These are phyloP conservation scores for Agonopterix heracliana DNA, from an alignment of 2,888 invertebrate species.

Conservation along the genomic window DNA sequence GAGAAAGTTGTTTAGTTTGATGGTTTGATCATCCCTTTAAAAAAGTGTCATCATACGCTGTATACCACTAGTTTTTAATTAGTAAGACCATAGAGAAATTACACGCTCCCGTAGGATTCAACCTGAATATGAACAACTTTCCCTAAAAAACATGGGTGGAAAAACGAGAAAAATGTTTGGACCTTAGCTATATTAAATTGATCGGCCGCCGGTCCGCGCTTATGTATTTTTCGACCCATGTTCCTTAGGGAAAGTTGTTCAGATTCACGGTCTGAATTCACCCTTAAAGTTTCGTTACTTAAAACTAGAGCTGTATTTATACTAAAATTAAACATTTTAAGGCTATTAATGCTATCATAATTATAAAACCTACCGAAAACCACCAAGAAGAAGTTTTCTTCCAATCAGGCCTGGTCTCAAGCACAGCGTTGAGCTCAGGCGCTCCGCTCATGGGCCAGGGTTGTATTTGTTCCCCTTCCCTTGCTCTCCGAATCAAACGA, in stretches of 20 bases:
- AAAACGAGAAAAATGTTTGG: no score
- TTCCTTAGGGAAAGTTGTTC: neutral
- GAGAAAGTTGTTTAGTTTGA: no score
- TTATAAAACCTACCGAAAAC: slow-evolving; percentile 17
- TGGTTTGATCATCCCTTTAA: no score
- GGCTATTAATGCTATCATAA: neutral
- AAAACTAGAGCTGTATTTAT: neutral
- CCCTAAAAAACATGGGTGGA: no score
- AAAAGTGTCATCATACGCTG: no score
- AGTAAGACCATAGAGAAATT: no score
- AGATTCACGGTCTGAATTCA: no score
- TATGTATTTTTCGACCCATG: neutral
- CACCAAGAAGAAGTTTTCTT: slow-evolving; percentile 9
- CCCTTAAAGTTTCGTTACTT: neutral
- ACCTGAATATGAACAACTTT: no score
- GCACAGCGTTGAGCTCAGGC: slow-evolving; percentile 18
- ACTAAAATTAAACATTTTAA: neutral
- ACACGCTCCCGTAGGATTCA: no score
- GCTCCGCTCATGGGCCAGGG: slow-evolving; percentile 20
- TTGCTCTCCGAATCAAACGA: slow-evolving; percentile 19
- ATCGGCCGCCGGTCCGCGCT: no score
- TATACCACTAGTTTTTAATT: no score
- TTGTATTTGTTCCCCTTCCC: slow-evolving; percentile 18
- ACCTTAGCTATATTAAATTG: no score
- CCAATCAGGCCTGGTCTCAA: slow-evolving; percentile 17